Conservation (phyloP, 2,113 vertebrate genomes). For the Onychostoma macrolepis region DNA sequence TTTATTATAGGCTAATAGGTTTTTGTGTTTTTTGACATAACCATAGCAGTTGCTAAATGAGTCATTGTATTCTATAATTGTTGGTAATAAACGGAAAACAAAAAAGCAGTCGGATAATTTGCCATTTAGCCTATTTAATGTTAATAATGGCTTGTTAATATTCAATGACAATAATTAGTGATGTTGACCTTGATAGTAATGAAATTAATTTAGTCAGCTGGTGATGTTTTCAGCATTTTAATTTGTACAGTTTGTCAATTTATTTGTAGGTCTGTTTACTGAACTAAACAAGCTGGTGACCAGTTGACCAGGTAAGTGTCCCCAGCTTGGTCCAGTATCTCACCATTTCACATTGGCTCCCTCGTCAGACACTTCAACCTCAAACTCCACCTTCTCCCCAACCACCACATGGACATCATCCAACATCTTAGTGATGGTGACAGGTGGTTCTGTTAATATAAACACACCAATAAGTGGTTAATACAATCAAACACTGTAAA, state of each 20-base stretch:
- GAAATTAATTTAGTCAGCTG: not conserved
- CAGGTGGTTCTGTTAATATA: slow-evolving; percentile 78
- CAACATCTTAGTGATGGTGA: slow-evolving; percentile 83
- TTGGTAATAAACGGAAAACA: not conserved
- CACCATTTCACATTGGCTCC: slow-evolving; percentile 88
- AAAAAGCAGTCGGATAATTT: not conserved
- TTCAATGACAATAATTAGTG: not conserved
- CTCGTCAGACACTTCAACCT: slow-evolving; percentile 89
- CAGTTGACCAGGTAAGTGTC: not conserved
- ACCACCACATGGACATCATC: slow-evolving; percentile 87
- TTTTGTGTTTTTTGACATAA: not conserved
- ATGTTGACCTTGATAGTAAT: not conserved
- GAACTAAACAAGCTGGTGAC: not conserved
- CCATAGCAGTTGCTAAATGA: not conserved
- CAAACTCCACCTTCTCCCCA: slow-evolving; percentile 86
- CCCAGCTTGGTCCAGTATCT: slow-evolving; percentile 44
- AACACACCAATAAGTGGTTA: slow-evolving; percentile 5
- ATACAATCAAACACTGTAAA: not conserved
- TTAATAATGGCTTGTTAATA: slow-evolving; percentile 11
- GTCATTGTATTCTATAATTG: slow-evolving; percentile 11
- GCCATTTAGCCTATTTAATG: not conserved
- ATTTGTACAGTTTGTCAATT: not conserved
- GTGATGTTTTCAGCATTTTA: not conserved
- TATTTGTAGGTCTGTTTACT: not conserved
- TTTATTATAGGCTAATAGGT: slow-evolving; percentile 22